A percentile compares a stretch with the other conserved stretches of the same genome.
Evolutionary conservation across 37 sponge, comb jelly and placozoan species (phyloP).

Genomic region (Lycopodina hypogea): DNA sequence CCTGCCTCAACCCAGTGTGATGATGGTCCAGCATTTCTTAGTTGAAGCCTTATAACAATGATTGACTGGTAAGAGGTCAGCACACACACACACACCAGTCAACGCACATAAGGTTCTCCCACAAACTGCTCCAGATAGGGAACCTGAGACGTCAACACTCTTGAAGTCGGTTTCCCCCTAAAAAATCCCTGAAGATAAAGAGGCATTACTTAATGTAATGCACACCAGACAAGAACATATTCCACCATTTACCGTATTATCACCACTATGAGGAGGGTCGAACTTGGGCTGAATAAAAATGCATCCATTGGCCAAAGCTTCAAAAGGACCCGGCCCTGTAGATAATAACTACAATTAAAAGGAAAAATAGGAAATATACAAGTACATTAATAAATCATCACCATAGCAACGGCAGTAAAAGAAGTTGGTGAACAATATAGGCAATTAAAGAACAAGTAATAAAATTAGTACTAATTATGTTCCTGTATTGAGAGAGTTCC

Average conservation of each 20-base stretch:
- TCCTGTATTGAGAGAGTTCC: no score
- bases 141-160: slow-evolving; percentile 63
- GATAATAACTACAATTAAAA: no score
- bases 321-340: slow-evolving; percentile 72
- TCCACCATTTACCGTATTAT: slow-evolving; percentile 32
- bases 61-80: no score
- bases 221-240: not conserved
- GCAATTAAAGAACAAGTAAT: no score
- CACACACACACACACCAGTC: no score
- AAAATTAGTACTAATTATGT: no score
- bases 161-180: slow-evolving; percentile 64
- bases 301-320: slow-evolving; percentile 78
- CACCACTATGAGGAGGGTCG: slow-evolving; percentile 32
- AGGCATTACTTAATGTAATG: not conserved
- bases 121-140: slow-evolving; percentile 76
- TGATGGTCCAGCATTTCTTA: no score
- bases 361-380: not conserved
- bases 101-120: slow-evolving; percentile 79
- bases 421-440: not conserved
- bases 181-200: slow-evolving; percentile 48
- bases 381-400: slow-evolving; percentile 15
- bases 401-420: not conserved
- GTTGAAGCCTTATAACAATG: no score
- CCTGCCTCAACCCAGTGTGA: no score
- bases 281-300: slow-evolving; percentile 72